A percentile compares a stretch with the other conserved stretches of the same genome.
These are phyloP conservation scores for Centropristis striata DNA, from an alignment of 2,113 vertebrate species.

Conservation along the genomic window DNA sequence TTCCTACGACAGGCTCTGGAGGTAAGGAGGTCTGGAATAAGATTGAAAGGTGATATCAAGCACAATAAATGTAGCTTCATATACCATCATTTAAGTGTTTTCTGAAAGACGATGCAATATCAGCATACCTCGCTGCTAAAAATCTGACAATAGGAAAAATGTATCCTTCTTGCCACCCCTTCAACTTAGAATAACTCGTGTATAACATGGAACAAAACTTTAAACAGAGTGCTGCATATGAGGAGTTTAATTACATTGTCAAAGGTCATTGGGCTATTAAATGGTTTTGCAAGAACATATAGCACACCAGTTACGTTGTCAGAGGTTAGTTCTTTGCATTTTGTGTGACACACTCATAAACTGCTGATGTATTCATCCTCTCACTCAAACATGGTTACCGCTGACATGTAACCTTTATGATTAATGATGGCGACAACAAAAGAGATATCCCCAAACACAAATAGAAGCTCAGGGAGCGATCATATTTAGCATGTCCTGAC, in stretches of 20 bases:
- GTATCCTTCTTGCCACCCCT: not conserved
- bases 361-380: constrained; percentile 9
- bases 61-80: not conserved
- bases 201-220: not conserved
- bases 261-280: not conserved
- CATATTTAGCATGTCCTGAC: constrained; percentile 15
- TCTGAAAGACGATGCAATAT: not conserved
- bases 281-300: not conserved
- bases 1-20: constrained; percentile 98
- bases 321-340: not conserved
- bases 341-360: not conserved
- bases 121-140: not conserved
- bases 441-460: constrained; percentile 18
- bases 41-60: not conserved
- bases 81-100: not conserved
- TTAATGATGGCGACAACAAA: constrained; percentile 35
- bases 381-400: not conserved
- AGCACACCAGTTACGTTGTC: not conserved
- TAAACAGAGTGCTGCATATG: no score
- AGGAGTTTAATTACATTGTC: no score
- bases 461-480: constrained; percentile 25
- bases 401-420: not conserved
- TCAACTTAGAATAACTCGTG: not conserved
- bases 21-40: constrained; percentile 77
- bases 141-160: not conserved